These are phyloP conservation scores for Melieria crassipennis DNA, from an alignment of 2,888 invertebrate species.

Conservation along the genomic window DNA sequence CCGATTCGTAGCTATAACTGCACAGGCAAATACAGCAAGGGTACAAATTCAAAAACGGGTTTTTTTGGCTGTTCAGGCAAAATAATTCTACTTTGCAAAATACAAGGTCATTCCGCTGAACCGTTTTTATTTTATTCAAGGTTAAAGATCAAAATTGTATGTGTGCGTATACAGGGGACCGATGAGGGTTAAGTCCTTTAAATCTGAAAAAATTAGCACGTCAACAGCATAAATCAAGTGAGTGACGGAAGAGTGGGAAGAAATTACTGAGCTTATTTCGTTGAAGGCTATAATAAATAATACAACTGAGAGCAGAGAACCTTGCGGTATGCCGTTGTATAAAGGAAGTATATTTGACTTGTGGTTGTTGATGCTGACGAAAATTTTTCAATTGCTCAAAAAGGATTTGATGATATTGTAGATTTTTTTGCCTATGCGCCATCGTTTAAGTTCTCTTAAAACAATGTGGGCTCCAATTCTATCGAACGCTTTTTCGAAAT, in stretches of 20 bases:
- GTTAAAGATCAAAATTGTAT: too few relatives aligned
- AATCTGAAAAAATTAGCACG: neutral
- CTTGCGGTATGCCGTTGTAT: neutral
- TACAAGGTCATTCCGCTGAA: too few relatives aligned
- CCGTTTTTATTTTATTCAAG: too few relatives aligned
- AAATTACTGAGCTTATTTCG: neutral
- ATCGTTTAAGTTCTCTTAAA: neutral
- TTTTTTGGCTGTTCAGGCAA: too few relatives aligned
- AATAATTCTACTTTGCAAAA: too few relatives aligned
- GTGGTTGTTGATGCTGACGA: neutral
- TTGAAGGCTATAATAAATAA: slow-evolving; percentile 1
- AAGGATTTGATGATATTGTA: neutral
- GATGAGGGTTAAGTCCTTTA: too few relatives aligned
- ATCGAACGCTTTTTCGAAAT: neutral
- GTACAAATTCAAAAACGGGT: too few relatives aligned
- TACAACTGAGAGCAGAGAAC: neutral
- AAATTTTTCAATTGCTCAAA: neutral
- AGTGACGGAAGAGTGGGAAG: neutral
- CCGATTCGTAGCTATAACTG: too few relatives aligned
- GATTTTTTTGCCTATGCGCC: neutral
- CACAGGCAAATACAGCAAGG: too few relatives aligned
- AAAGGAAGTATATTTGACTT: neutral
- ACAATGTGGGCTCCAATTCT: neutral
- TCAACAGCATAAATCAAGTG: neutral
- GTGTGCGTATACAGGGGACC: too few relatives aligned